Evolutionary conservation across 2,888 invertebrate genomes (phyloP).

Genomic region (Papilio elwesi): DNA sequence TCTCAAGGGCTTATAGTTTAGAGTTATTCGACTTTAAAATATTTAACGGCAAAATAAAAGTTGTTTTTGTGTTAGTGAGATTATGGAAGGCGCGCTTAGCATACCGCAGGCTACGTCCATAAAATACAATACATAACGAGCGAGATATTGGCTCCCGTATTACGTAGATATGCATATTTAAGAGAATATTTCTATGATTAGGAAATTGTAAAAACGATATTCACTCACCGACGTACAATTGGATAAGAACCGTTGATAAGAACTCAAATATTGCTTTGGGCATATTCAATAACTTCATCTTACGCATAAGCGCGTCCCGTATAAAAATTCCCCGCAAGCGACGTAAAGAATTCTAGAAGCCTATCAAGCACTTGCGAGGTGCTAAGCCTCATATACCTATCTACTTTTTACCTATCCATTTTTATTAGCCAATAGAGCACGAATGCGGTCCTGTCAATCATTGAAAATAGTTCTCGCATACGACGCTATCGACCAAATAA

Average conservation of each 20-base stretch:
- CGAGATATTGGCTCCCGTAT: constrained; percentile 70
- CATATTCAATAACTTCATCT: too few species aligned
- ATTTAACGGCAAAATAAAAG: constrained; percentile 56
- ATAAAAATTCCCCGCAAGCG: too few species aligned
- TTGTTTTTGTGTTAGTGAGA: constrained; percentile 63
- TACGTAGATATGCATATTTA: constrained; percentile 71
- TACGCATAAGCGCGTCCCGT: too few species aligned
- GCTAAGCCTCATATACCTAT: too few species aligned
- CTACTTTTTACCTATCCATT: too few species aligned
- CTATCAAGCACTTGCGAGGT: too few species aligned
- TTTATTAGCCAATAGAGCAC: too few species aligned
- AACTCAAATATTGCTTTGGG: too few species aligned
- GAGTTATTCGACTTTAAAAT: constrained; percentile 18
- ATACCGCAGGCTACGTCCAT: constrained; percentile 76
- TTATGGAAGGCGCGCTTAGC: constrained; percentile 78
- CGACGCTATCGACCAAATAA: too few species aligned
- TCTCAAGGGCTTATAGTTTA: constrained; percentile 26
- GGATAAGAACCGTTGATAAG: neutral
- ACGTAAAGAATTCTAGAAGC: too few species aligned
- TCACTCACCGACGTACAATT: neutral
- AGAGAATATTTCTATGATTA: constrained; percentile 57
- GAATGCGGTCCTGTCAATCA: too few species aligned
- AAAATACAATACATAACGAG: constrained; percentile 79
- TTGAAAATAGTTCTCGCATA: too few species aligned
- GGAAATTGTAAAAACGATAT: constrained; percentile 40